phyloP scores from a whole-genome alignment of 1,140 invertebrate genomes.

The Trichogramma pretiosum region DNA sequence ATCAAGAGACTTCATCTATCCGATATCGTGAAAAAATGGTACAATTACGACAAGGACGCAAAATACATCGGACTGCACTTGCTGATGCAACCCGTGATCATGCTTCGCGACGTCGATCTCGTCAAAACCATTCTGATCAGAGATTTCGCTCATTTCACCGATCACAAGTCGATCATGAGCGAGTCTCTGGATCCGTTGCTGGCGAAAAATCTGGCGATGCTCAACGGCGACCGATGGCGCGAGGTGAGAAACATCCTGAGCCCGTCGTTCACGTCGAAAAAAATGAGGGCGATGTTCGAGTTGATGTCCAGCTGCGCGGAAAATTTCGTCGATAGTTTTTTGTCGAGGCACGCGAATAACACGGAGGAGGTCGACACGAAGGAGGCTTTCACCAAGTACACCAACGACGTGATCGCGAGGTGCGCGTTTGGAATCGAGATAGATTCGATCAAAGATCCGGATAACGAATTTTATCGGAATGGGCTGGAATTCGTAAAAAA shows the following conservation, averaged over 20 bases:
- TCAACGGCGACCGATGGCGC: conserved; percentile 47
- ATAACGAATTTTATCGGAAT: conserved; percentile 34
- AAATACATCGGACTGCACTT: no score
- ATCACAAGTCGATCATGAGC: background rate
- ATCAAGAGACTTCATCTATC: no score
- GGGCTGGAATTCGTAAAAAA: conserved; percentile 30
- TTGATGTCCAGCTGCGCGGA: background rate
- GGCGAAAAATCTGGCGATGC: conserved; percentile 41
- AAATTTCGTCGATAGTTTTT: background rate
- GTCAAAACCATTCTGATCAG: conserved; percentile 53
- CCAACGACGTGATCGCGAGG: conserved; percentile 39
- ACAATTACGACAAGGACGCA: no score
- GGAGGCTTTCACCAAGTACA: conserved; percentile 29
- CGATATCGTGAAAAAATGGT: no score
- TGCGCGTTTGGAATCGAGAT: conserved; percentile 36
- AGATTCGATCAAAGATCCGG: conserved; percentile 30
- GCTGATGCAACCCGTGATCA: conserved; percentile 42
- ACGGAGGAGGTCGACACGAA: conserved; percentile 21
- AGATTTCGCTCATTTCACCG: conserved; percentile 53
- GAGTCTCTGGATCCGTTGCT: background rate
- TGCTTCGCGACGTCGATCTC: conserved; percentile 52
- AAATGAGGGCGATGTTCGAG: conserved; percentile 48
- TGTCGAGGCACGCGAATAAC: no score
- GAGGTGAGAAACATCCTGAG: conserved; percentile 49
- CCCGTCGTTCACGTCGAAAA: conserved; percentile 51